Base-by-base conservation (phyloP, 2,888 invertebrate genomes). In the Lapara coniferarum region DNA sequence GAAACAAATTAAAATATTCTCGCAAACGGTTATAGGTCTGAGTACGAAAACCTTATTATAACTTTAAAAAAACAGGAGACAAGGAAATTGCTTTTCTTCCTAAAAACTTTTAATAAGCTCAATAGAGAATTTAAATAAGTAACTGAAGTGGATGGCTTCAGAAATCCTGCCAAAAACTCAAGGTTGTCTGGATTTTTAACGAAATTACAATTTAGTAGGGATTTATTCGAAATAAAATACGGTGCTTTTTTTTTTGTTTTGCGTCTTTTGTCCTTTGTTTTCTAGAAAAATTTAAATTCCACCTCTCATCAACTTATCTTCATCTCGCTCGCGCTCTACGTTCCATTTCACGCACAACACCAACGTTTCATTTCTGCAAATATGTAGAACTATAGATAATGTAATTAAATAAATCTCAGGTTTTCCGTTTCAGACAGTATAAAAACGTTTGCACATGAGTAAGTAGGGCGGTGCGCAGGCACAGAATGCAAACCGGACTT, bases 401-500 rank as follows among this genome's bases (percentile, higher is more conserved):
- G 16, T 7, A 16, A 53, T 16, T 8, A 53, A 16, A 53, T n/a
- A 52, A 16, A 16, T 7, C n/a, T 53, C 53, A 53, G 53, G 53
- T 53, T 55, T n/a, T 10, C 10, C 19, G 55, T n/a, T n/a, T n/a
- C 12, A 10, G 55, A 10, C 19, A 10, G 19, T 10, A 10, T n/a
- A 55, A 19, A 55, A 55, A 55, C 55, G 10, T 19, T 19, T 55
- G 55, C 19, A 16, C 53, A 53, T 59, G 16, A 46, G 5, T 63
- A 63, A 63, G 49, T 63, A 63, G 63, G 63, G 19, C 63, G 63
- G 55, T 3, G 16, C 16, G n/a, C 19, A 55, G 55, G 55, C 63
- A 13, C 19, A 63, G 63, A 63, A 49, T 63, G 63, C 63, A 63
- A 63, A 63, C 63, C 63, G 63, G 63, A 46, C 59, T 59, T 58